Evolutionary conservation across 2,888 invertebrate species (phyloP), one percentile per base, ranked within the genome.

Genomic region (Dasysyrphus tricinctus): DNA sequence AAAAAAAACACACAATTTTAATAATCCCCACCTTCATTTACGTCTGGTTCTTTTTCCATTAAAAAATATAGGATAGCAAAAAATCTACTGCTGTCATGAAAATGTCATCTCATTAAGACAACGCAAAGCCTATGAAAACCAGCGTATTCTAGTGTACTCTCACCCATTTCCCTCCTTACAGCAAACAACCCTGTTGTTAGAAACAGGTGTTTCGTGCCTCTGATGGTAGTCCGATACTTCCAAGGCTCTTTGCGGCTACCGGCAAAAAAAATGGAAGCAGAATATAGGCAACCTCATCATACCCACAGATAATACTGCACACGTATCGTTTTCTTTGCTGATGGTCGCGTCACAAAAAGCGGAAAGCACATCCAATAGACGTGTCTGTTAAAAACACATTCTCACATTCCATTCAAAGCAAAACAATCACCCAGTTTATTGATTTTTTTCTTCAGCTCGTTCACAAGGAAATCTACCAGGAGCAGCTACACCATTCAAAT

Each of bases 51-150:
- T n/a, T 44, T 72, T 80, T 78, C 61, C 61, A 70, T 78, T 63
- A 44, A 59, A 67, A 57, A 75, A 51, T 8, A 63, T 8, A 54
- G 29, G 11, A 16, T 9, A 69, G 8, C 6, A 32, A 54, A 29
- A 29, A 54, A 54, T 54, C 54, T n/a, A 54, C 42, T 42, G 80
- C 57, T 19, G 44, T 80, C 75, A 44, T 69, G 61, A 44, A 76
- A 76, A 76, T 76, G 63, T 65, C 75, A 72, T 69, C 75, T 76
- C 70, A 81, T 81, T 70, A 76, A 76, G 76, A 76, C 63, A 61
- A 70, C 44, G 63, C 61, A 63, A 74, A 67, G 51, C 59, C 51
- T 74, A 73, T n/a, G 24, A 24, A n/a, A 67, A 24, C 19, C 39
- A n/a, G 61, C 56, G 54, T 69, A 51, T 65, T 42, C 9, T 16